Evolutionary conservation across 2,888 invertebrate species (phyloP).

Genomic region (Lacanobia wlatinum): DNA sequence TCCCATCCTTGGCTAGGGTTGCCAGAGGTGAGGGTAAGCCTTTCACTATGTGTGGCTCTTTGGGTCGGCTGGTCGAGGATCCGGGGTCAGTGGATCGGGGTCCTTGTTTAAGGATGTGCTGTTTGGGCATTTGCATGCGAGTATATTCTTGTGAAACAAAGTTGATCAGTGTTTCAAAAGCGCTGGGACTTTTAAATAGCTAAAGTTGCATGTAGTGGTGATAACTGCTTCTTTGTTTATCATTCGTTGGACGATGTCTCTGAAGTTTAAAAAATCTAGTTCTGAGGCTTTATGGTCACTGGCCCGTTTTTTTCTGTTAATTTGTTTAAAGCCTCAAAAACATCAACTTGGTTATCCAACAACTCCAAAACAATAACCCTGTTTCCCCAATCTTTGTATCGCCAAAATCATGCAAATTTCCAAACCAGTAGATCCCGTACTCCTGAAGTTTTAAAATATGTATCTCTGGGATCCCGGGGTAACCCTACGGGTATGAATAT

Average conservation of each 20-base stretch:
- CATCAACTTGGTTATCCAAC: too few relatives aligned
- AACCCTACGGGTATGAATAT: conserved; percentile 65
- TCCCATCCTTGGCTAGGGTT: conserved; percentile 62
- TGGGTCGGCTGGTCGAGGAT: conserved; percentile 36
- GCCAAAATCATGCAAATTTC: conserved; percentile 30
- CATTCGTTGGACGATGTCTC: too few relatives aligned
- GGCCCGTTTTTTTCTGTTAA: neutral
- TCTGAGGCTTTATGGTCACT: too few relatives aligned
- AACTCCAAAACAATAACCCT: neutral
- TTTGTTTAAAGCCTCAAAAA: neutral
- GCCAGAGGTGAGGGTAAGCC: conserved; percentile 47
- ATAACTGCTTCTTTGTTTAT: neutral
- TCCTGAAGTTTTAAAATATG: conserved; percentile 49
- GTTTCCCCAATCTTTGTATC: neutral
- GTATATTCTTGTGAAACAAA: neutral
- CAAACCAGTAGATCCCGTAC: neutral
- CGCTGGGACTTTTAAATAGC: neutral
- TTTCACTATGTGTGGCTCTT: conserved; percentile 42
- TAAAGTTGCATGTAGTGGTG: neutral
- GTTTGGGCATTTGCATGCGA: neutral
- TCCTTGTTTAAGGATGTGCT: conserved; percentile 40
- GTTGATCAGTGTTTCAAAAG: neutral
- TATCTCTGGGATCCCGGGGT: conserved; percentile 49
- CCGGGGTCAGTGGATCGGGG: conserved; percentile 16
- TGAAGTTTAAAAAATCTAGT: too few relatives aligned